phyloP scores from a whole-genome alignment of 2,888 invertebrate genomes.

The Galerucella nymphaeae region DNA sequence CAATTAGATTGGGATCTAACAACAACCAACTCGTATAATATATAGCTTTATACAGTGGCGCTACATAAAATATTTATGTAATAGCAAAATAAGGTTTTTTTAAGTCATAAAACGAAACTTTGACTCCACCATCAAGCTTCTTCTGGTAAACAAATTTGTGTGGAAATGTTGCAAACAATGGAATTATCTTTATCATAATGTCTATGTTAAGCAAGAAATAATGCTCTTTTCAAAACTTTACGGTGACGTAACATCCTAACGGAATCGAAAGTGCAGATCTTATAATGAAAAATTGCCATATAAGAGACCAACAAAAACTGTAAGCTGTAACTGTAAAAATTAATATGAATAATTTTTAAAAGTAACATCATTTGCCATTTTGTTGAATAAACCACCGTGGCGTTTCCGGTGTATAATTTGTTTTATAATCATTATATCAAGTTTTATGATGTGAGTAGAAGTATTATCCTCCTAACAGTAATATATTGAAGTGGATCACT shows the following conservation, averaged over 20 bases:
- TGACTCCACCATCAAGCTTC: too few relatives aligned
- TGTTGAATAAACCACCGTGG: conserved; percentile 26
- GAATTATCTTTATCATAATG: neutral
- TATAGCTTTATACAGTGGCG: conserved; percentile 14
- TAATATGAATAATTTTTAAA: conserved; percentile 19
- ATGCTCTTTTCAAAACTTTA: neutral
- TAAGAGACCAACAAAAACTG: conserved; percentile 15
- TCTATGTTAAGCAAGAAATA: neutral
- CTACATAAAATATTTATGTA: neutral
- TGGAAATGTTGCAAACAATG: too few relatives aligned
- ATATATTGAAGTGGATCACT: too few relatives aligned
- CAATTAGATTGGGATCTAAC: conserved; percentile 21
- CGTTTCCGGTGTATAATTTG: conserved; percentile 20
- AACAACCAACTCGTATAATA: conserved; percentile 10
- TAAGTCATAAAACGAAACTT: too few relatives aligned
- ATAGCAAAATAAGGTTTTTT: too few relatives aligned
- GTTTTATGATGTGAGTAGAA: too few relatives aligned
- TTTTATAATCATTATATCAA: conserved; percentile 9
- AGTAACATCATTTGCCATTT: conserved; percentile 26
- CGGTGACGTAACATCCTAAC: conserved; percentile 26
- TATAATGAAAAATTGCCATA: conserved; percentile 11
- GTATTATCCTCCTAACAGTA: too few relatives aligned
- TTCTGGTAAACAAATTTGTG: too few relatives aligned
- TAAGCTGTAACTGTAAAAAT: conserved; percentile 26
- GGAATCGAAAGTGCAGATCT: conserved; percentile 33